Evolutionary conservation across 2,113 vertebrate species (phyloP), one percentile per base, ranked within the genome.

Genomic region (Argyrosomus japonicus): DNA sequence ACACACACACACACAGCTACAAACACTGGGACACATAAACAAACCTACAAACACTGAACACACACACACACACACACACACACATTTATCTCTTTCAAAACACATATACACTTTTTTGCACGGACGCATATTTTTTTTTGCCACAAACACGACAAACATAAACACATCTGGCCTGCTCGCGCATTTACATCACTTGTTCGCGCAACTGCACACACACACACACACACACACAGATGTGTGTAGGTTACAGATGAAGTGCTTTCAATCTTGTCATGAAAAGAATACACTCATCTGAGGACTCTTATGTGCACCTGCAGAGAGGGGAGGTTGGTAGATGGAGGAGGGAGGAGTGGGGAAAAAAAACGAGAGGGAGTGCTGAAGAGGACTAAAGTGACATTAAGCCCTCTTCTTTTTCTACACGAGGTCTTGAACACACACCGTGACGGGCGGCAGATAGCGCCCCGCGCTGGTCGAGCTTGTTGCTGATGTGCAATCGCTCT

Each of bases 251-350:
- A 90, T 93, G 91, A 90, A 89, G 88, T 79, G 91, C 87, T 89
- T 90, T 91, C 88, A 86, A 79, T 92, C 88, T 87, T 81, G 83
- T 80, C 64, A 29, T 90, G 85, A 91, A 88, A 85, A 89, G 88
- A 91, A 88, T 71, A 86, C 71, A 83, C 90, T 89, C 79, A 57
- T 90, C 68, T 88, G 70, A 91, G 83, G 88, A 87, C 91, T 84
- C 89, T 91, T 64, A 80, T 88, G 91, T 91, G 91, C 91, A 93
- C 91, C 93, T 93, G 93, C 90, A 83, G 84, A 77, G 82, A 68
- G 56, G 14, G 23, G 60, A 43, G 40, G n/a, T 13, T 14, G 61
- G 25, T 6, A 8, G 65, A 67, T 45, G 83, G 54, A 40, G 54
- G 50, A 14, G 62, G 65, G 43, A n/a, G 5, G 32, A 58, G 72